phyloP scores from a whole-genome alignment of 1,140 invertebrate genomes.

The Drosophila sp. region DNA sequence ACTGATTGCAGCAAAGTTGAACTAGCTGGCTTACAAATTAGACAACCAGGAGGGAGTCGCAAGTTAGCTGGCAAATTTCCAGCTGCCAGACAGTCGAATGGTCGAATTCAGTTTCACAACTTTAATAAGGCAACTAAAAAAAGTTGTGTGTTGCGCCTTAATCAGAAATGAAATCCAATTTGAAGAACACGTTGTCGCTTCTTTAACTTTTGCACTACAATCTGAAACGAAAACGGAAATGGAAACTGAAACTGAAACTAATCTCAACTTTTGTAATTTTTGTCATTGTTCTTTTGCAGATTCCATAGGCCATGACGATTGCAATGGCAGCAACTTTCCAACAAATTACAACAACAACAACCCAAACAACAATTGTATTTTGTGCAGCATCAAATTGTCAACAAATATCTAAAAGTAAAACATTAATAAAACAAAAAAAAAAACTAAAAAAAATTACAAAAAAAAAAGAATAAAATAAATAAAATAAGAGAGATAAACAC shows the following conservation, averaged over 20 bases:
- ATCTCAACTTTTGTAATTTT: slow-evolving; percentile 69
- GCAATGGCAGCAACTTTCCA: slow-evolving; percentile 86
- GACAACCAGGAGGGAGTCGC: slow-evolving; percentile 11
- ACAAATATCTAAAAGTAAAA: slow-evolving; percentile 76
- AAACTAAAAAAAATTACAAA: slow-evolving; percentile 49
- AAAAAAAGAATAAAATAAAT: slow-evolving; percentile 36
- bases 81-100: slow-evolving; percentile 7
- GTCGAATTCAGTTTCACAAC: slow-evolving; percentile 6
- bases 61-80: slow-evolving; percentile 24
- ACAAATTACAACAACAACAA: slow-evolving; percentile 75
- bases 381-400: slow-evolving; percentile 81
- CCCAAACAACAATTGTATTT: slow-evolving; percentile 83
- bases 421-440: slow-evolving; percentile 58
- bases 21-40: slow-evolving; percentile 32
- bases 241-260: slow-evolving; percentile 59
- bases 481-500: slow-evolving; percentile 32
- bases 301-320: slow-evolving; percentile 92
- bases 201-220: slow-evolving; percentile 24
- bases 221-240: slow-evolving; percentile 46
- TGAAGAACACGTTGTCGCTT: slow-evolving; percentile 15
- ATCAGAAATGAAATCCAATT: slow-evolving; percentile 10
- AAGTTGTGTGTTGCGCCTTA: slow-evolving; percentile 4
- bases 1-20: slow-evolving; percentile 9
- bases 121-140: slow-evolving; percentile 9
- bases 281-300: slow-evolving; percentile 83